These are phyloP conservation scores for Mesorhabditis belari DNA, from an alignment of 2,888 invertebrate genomes.

Conservation along the genomic window DNA sequence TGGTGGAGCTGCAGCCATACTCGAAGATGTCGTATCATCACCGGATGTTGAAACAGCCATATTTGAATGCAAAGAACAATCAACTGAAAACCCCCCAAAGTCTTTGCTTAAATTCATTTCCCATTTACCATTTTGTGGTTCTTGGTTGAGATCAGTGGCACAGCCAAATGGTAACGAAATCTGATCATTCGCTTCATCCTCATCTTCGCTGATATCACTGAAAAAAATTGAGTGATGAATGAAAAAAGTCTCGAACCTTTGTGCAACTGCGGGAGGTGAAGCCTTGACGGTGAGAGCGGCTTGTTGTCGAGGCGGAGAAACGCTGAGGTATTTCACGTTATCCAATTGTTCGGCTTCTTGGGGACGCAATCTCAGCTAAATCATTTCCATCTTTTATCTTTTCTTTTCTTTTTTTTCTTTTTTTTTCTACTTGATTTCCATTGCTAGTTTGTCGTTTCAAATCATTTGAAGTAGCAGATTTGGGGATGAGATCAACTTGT, in stretches of 20 bases:
- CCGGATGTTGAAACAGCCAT: constrained; percentile 38
- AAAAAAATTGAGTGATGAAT: neutral
- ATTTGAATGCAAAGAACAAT: constrained; percentile 12
- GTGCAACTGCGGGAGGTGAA: constrained; percentile 1
- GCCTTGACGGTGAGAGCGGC: neutral
- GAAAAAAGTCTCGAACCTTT: neutral
- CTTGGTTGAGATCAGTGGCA: neutral
- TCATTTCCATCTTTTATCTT: neutral
- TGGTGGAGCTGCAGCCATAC: neutral
- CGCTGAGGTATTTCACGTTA: constrained; percentile 25
- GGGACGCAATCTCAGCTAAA: constrained; percentile 3
- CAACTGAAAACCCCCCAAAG: no score
- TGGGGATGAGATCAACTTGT: constrained; percentile 22
- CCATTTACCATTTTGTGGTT: neutral
- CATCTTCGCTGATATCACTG: constrained; percentile 28
- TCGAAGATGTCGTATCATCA: constrained; percentile 20
- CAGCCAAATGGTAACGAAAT: constrained; percentile 28
- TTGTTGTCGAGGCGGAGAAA: neutral
- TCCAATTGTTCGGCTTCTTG: constrained; percentile 22
- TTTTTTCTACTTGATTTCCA: constrained; percentile 10
- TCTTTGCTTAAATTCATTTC: neutral
- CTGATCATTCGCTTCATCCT: constrained; percentile 30
- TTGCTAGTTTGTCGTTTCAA: constrained; percentile 6
- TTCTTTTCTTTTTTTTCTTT: neutral
- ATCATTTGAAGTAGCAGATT: constrained; percentile 31